Evolutionary conservation across 2,888 invertebrate species (phyloP).

Genomic region (Cataglyphis rosenhaueri): DNA sequence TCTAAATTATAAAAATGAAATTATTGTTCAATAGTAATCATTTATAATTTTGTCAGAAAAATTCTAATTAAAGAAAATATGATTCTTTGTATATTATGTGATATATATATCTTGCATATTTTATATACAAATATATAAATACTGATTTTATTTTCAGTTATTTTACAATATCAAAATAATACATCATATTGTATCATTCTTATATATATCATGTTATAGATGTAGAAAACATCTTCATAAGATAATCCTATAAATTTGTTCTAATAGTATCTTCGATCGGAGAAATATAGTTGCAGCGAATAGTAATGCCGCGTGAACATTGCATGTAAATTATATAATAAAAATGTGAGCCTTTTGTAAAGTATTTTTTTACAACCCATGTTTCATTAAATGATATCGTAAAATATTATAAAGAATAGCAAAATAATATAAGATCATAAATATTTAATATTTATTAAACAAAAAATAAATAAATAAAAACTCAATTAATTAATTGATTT

Average conservation of each 20-base stretch:
- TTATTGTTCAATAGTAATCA: background rate
- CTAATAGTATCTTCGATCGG: background rate
- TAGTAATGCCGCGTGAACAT: background rate
- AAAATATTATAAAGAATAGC: background rate
- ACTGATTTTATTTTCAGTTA: background rate
- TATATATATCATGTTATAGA: background rate
- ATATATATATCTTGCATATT: conserved; percentile 6
- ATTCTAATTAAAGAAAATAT: conserved; percentile 3
- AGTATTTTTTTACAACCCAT: conserved; percentile 35
- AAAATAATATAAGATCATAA: background rate
- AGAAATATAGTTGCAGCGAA: background rate
- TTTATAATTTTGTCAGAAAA: background rate
- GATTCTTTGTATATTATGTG: background rate
- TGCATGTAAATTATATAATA: conserved; percentile 35
- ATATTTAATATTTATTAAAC: conserved; percentile 14
- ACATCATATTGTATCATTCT: background rate
- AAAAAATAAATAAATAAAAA: conserved; percentile 20
- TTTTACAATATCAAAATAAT: background rate
- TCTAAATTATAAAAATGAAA: background rate
- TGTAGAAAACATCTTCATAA: background rate
- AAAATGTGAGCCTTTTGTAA: conserved; percentile 26
- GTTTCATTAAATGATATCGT: background rate
- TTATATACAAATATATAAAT: background rate
- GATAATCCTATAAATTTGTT: conserved; percentile 7
- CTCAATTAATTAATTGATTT: background rate